Base-by-base conservation (phyloP, 2,888 invertebrate genomes). In the Hirtodrosophila confusa region DNA sequence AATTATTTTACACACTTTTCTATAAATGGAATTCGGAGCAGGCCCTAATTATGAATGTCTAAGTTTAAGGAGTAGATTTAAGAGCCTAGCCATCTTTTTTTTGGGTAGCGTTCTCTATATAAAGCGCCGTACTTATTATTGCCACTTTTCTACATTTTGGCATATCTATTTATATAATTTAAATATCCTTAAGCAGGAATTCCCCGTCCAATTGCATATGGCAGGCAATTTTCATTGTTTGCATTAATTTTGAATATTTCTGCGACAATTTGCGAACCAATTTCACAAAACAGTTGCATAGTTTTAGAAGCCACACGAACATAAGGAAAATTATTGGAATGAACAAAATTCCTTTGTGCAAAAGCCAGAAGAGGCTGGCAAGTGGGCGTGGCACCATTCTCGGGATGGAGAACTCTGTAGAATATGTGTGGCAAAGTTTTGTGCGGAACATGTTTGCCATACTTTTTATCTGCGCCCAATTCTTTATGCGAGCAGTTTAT, bases 261-360 rank as follows among this genome's bases (percentile, higher is more conserved):
- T 39, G 54, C 41, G 40, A 53, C 75, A 78, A 70, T 80, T 78
- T 61, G 45, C 33, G 17, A 53, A 68, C 68, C 63, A 73, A 73
- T 72, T 53, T 47, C 39, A 24, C 12, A 58, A 69, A 65, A 73
- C 49, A 58, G 60, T 75, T 63, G 43, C 67, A 63, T 68, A 53
- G 49, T 73, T 58, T 56, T 17, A 11, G 48, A 23, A 43, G 36
- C 33, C 27, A 11, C 17, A 37, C 11, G 29, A 40, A 49, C 43
- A 43, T 44, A 63, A 57, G 36, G 36, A 61, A 56, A 60, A 61
- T 53, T 39, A 64, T 45, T 23, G 12, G 65, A 69, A 75, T 61
- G 49, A 56, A 55, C 49, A 29, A 54, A 75, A 68, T 70, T 71
- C 54, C 78, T 68, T 56, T 61, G 64, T 80, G 78, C 82, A 60